These are phyloP conservation scores for Troides aeacus DNA, from an alignment of 2,888 invertebrate genomes.

Conservation along the genomic window DNA sequence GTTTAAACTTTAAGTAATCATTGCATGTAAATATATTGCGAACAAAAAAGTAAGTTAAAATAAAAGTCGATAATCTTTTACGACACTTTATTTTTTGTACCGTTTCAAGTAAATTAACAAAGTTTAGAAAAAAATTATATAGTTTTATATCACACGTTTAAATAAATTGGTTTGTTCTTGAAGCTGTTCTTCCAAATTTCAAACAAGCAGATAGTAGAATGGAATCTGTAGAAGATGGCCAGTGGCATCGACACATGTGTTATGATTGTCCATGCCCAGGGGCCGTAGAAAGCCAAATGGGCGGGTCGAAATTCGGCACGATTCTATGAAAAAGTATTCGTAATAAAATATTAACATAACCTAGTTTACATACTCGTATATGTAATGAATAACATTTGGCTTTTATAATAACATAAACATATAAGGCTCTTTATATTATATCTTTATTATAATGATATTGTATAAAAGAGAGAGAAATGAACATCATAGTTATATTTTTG, in stretches of 20 bases:
- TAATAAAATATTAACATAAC: neutral
- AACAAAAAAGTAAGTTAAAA: too few species aligned
- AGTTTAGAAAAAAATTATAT: neutral
- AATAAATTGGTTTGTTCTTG: constrained; percentile 81
- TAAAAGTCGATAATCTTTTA: neutral
- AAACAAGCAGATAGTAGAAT: constrained; percentile 94
- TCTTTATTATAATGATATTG: too few species aligned
- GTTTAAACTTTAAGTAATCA: too few species aligned
- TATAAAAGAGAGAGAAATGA: neutral
- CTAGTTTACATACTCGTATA: neutral
- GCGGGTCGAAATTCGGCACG: constrained; percentile 90
- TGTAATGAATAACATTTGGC: neutral
- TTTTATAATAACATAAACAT: neutral
- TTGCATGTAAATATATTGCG: too few species aligned
- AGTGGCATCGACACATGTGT: constrained; percentile 94
- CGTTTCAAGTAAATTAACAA: neutral
- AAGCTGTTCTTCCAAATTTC: constrained; percentile 96
- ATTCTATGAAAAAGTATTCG: constrained; percentile 70
- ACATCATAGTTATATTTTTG: neutral
- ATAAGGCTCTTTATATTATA: neutral
- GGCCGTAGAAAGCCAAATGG: constrained; percentile 89
- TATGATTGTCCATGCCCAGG: constrained; percentile 95
- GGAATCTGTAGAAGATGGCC: constrained; percentile 94
- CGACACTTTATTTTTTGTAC: neutral
- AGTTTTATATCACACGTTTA: constrained; percentile 61